Evolutionary conservation across 2,888 invertebrate species (phyloP), one percentile per base, ranked within the genome.

Genomic region (Spodoptera littoralis): DNA sequence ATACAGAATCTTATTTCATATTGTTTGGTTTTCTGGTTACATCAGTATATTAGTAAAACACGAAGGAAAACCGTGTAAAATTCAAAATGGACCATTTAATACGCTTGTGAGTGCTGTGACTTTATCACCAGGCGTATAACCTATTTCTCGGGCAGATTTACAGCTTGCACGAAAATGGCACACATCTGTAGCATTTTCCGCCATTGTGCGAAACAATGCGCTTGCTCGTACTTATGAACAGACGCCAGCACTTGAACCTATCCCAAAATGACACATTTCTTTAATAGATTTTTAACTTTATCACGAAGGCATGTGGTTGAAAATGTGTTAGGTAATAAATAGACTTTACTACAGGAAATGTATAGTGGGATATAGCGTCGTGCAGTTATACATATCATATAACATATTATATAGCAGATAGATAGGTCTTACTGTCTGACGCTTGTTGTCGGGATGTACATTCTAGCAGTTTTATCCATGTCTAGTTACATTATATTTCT

Each of bases 61-160:
- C 36, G 36, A 9, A 36, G 36, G 36, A 48, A 49, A 30, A 42
- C 46, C 47, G 30, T 50, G 41, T 52, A 22, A 56, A 59, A 61
- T 53, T 57, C 47, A 51, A 47, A 62, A 62, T 56, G 48, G 45
- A 36, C 36, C 36, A 36, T 36, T 36, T 36, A 36, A 36, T 36
- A 9, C 27, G 22, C 50, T n/a, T 30, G 47, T 46, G 60, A 44
- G 12, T 54, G 47, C 42, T 22, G 46, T 24, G 45, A 48, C 13
- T 63, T 67, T 68, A 72, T 72, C 50, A 53, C 27, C 46, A 24
- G 22, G 22, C 53, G 55, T 36, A 41, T 61, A 68, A 72, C 60
- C 68, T 57, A 72, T 63, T 62, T 68, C 48, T 13, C 56, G 30
- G 41, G 12, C 46, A 72, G 50, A 62, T 67, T 72, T 67, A 72